Evolutionary conservation across 2,797 vertebrate genomes (phyloP).

Genomic region (Acestrorhynchus altus): DNA sequence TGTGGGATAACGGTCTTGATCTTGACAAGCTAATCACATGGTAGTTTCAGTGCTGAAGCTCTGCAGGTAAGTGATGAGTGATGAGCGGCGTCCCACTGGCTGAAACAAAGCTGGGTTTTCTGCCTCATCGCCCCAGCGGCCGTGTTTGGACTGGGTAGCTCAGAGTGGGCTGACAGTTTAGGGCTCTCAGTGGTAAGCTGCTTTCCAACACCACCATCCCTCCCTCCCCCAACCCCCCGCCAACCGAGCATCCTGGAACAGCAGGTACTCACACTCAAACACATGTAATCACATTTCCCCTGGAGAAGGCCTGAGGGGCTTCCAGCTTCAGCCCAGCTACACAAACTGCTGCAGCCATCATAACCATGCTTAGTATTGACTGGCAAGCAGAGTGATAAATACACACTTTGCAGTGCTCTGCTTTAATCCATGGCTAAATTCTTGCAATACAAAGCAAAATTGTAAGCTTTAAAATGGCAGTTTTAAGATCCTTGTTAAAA

Average conservation of each 20-base stretch:
- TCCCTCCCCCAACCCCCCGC: too few relatives aligned
- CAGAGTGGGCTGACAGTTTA: conserved; percentile 68
- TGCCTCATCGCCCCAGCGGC: conserved; percentile 46
- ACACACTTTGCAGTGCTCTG: not conserved
- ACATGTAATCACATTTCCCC: conserved; percentile 56
- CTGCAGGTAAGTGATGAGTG: conserved; percentile 48
- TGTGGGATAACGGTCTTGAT: conserved; percentile 38
- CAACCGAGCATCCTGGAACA: not conserved
- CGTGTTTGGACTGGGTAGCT: conserved; percentile 64
- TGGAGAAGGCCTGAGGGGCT: conserved; percentile 35
- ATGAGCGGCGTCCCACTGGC: conserved; percentile 69
- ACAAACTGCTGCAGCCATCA: not conserved
- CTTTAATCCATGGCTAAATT: too few relatives aligned
- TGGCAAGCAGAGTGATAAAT: too few relatives aligned
- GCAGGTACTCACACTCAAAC: conserved; percentile 44
- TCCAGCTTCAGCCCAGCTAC: conserved; percentile 1
- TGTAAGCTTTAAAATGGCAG: too few relatives aligned
- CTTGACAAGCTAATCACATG: conserved; percentile 57
- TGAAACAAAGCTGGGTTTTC: conserved; percentile 65
- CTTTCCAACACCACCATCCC: too few relatives aligned
- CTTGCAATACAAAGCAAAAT: too few relatives aligned
- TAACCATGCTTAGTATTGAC: not conserved
- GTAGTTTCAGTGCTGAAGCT: conserved; percentile 34
- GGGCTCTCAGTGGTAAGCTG: conserved; percentile 60
- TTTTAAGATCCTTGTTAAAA: not conserved